phyloP scores from a whole-genome alignment of 2,797 vertebrate species.

The Enteromius thamalakanensis region DNA sequence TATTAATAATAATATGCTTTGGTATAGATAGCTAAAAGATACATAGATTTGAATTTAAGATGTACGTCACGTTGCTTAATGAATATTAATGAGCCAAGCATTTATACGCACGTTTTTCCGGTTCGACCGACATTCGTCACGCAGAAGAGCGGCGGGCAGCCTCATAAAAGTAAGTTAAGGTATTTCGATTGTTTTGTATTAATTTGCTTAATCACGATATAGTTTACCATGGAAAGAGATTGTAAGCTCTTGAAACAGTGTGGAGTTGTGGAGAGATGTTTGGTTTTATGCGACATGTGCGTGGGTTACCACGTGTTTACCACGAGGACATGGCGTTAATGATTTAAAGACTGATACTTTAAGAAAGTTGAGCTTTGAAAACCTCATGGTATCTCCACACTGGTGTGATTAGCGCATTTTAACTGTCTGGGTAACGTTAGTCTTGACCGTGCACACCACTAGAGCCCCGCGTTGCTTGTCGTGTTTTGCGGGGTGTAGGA shows the following conservation, averaged over 20 bases:
- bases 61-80: background rate
- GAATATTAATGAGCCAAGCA: background rate
- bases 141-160: fast-evolving
- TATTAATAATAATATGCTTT: too few relatives aligned
- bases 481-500: slow-evolving; percentile 23
- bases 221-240: fast-evolving
- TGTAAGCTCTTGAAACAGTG: background rate
- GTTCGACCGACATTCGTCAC: too few relatives aligned
- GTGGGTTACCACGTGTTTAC: slow-evolving; percentile 1
- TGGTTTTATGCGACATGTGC: fast-evolving
- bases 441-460: background rate
- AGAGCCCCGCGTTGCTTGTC: slow-evolving; percentile 11
- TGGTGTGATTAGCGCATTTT: too few relatives aligned
- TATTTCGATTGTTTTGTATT: background rate
- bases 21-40: too few relatives aligned
- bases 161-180: fast-evolving
- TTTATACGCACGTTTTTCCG: background rate
- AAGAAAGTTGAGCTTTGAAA: background rate
- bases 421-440: too few relatives aligned
- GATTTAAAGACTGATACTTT: background rate
- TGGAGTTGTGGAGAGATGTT: fast-evolving
- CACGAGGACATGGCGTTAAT: background rate
- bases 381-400: too few relatives aligned
- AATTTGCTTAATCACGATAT: background rate
- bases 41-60: background rate